Base-by-base conservation (phyloP, 2,888 invertebrate species). In the Ichneumoninae sp. region DNA sequence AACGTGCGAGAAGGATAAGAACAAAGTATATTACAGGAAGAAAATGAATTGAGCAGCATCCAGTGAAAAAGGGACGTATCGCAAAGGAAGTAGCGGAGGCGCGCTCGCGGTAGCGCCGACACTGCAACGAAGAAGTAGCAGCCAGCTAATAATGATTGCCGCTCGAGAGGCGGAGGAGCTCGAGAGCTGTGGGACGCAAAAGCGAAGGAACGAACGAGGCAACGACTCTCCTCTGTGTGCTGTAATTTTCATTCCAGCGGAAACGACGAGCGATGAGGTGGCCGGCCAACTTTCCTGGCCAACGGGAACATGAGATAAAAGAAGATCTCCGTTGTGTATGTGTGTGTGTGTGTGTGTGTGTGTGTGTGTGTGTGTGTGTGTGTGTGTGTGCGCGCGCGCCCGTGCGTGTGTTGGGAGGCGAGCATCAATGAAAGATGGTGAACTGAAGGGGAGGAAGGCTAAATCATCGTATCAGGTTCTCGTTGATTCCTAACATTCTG, bases 211-310 rank as follows among this genome's bases (percentile, higher is more conserved):
- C 54, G 36, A 36, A 74, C 74, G 80, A 75, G 52, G 44, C 54
- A 69, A 57, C 79, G 75, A 54, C n/a, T 62, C 74, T 30, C 44
- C 72, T 82, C 83, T 70, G 74, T 68, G 82, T 81, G 83, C 87
- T 88, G 87, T 88, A 89, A 90, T 90, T 89, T 90, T 89, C 89
- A 89, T 89, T 87, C 88, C 89, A 88, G 83, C 88, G 89, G 89
- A 88, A 90, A 87, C 86, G 89, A 87, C 87, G 87, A 80, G 72
- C 72, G 75, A 78, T 74, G 69, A 60, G 72, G 30, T 86, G 83
- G 79, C 19, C 65, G 50, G 33, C 26, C 33, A 33, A 50, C 30
- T 70, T 62, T 72, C 36, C 76, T 77, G 62, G 44, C 66, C 62
- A 84, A 84, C 82, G 86, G 85, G 71, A 83, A 86, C 85, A 83